Conservation (phyloP, 2,797 vertebrate genomes). For the Crocidura indochinensis region DNA sequence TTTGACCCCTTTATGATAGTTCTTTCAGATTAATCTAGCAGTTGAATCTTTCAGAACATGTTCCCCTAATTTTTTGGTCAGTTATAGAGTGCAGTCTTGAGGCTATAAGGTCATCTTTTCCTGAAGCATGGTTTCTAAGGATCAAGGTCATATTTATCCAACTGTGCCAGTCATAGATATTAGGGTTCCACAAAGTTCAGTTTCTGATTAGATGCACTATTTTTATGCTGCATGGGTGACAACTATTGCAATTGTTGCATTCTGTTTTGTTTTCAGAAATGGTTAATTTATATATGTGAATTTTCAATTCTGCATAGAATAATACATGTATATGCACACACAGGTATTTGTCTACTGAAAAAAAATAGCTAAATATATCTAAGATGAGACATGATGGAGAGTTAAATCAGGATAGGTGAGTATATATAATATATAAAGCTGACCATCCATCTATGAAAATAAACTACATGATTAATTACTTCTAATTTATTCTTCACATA, state of each 20-base stretch:
- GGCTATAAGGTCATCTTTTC: neutral
- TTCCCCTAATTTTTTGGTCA: neutral
- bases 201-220: constrained; percentile 31
- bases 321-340: neutral
- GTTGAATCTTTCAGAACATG: neutral
- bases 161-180: neutral
- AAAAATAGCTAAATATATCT: constrained; percentile 49
- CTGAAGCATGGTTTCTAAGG: neutral
- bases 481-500: no score
- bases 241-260: neutral
- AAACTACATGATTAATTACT: neutral
- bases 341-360: constrained; percentile 37
- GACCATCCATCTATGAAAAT: neutral
- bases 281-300: neutral
- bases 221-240: neutral
- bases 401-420: neutral
- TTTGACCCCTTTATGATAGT: neutral
- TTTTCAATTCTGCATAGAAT: neutral
- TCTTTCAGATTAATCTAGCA: constrained; percentile 43
- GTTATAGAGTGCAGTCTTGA: neutral
- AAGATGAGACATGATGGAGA: neutral
- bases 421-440: constrained; percentile 9
- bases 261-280: neutral
- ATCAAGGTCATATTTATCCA: neutral
- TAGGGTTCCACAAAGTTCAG: neutral